phyloP scores from a whole-genome alignment of 1,140 invertebrate species.

The Ceratosolen solmsi region DNA sequence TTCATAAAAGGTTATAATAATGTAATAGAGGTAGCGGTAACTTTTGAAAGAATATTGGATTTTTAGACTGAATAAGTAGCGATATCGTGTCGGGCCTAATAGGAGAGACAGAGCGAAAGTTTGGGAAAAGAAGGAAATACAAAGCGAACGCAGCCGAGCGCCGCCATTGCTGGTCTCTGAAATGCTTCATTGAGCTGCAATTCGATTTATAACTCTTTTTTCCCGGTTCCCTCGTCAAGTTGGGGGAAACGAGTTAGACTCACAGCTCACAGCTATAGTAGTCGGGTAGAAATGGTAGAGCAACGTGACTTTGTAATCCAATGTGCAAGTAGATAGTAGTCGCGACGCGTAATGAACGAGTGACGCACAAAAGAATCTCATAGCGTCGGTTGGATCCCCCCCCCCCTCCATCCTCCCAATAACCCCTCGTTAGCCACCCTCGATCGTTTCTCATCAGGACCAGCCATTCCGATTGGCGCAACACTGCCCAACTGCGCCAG shows the following conservation, averaged over 20 bases:
- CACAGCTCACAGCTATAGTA: background rate
- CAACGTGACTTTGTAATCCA: background rate
- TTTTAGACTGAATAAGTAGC: background rate
- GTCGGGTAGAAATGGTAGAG: background rate
- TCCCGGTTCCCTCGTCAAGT: too few species aligned
- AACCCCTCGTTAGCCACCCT: background rate
- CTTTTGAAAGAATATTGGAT: background rate
- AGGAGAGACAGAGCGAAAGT: background rate
- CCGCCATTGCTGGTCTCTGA: background rate
- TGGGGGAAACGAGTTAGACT: background rate
- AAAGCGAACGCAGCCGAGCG: background rate
- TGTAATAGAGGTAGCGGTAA: too few species aligned
- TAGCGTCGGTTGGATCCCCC: background rate
- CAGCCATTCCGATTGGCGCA: constrained; percentile 28
- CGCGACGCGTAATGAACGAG: background rate
- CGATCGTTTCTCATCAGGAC: constrained; percentile 1
- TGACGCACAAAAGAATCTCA: too few species aligned
- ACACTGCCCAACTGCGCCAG: constrained; percentile 28
- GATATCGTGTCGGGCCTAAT: too few species aligned
- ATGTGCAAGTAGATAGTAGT: background rate
- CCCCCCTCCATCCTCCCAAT: background rate
- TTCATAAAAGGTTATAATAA: too few species aligned
- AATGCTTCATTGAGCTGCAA: constrained; percentile 19
- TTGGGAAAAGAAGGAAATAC: background rate
- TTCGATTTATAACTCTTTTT: background rate